Evolutionary conservation across 1,140 invertebrate genomes (phyloP).

Genomic region (Zaprionus vittiger): DNA sequence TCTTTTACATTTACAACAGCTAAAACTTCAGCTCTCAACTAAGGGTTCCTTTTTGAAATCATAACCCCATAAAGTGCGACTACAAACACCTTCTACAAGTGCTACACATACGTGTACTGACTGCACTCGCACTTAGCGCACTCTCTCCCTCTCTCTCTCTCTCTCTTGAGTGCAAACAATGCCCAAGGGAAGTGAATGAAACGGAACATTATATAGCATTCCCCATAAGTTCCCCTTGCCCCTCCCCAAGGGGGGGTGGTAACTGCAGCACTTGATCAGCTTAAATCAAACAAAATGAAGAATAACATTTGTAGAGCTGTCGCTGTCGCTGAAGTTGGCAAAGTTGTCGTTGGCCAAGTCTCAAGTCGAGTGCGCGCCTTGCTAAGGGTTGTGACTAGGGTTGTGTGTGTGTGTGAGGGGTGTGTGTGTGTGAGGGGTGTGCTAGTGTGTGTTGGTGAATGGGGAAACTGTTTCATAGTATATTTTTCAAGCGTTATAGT

Average conservation of each 20-base stretch:
- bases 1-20: neutral
- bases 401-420: conserved; percentile 21
- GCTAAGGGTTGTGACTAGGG: conserved; percentile 19
- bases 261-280: conserved; percentile 78
- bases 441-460: conserved; percentile 23
- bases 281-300: conserved; percentile 78
- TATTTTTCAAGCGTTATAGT: conserved; percentile 74
- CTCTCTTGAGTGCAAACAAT: conserved; percentile 54
- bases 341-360: conserved; percentile 30
- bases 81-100: conserved; percentile 1
- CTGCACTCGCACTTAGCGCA: conserved; percentile 39
- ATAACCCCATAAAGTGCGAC: neutral
- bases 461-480: conserved; percentile 60
- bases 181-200: conserved; percentile 21
- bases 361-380: conserved; percentile 43
- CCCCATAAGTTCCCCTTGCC: neutral
- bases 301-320: conserved; percentile 69
- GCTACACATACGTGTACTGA: conserved; percentile 3
- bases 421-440: conserved; percentile 2
- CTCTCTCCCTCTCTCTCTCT: neutral
- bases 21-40: neutral
- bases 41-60: conserved; percentile 1
- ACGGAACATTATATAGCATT: conserved; percentile 4
- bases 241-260: neutral
- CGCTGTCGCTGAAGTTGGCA: conserved; percentile 47